phyloP scores from a whole-genome alignment of 2,113 vertebrate species.

The Calyptommatus sinebrachiatus region DNA sequence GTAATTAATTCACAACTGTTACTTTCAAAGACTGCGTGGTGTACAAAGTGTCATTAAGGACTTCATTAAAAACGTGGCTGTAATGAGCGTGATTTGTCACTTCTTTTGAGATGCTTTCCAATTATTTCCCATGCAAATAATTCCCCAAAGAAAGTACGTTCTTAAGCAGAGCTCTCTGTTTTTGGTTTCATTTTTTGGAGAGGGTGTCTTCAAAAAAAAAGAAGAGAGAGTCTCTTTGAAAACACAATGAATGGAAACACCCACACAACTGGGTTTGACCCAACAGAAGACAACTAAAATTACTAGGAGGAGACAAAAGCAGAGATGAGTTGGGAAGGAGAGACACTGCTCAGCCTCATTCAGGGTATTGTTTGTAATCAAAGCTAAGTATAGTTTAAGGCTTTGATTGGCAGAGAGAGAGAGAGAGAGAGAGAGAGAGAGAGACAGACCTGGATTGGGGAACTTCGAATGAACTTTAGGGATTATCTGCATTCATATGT shows the following conservation, averaged over 20 bases:
- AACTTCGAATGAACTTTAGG: background rate
- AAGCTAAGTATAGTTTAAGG: background rate
- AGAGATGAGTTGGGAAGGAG: background rate
- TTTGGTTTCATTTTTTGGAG: background rate
- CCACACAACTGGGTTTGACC: no score
- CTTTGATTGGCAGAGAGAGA: background rate
- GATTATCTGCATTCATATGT: background rate
- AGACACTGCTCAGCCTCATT: background rate
- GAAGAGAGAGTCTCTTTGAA: background rate
- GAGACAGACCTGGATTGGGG: background rate
- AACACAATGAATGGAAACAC: background rate
- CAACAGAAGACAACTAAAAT: background rate
- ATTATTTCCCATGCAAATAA: background rate
- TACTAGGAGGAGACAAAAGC: background rate
- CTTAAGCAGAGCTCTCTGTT: background rate
- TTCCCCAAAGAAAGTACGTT: background rate
- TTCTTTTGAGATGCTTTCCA: conserved; percentile 12
- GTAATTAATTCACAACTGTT: background rate
- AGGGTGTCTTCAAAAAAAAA: background rate
- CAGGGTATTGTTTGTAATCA: background rate
- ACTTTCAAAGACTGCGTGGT: conserved; percentile 2
- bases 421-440: background rate
- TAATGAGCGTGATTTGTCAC: background rate
- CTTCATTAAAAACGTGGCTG: conserved; percentile 7
- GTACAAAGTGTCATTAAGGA: conserved; percentile 6